These are phyloP conservation scores for Hiodon alosoides DNA, from an alignment of 2,113 vertebrate genomes.

Conservation along the genomic window DNA sequence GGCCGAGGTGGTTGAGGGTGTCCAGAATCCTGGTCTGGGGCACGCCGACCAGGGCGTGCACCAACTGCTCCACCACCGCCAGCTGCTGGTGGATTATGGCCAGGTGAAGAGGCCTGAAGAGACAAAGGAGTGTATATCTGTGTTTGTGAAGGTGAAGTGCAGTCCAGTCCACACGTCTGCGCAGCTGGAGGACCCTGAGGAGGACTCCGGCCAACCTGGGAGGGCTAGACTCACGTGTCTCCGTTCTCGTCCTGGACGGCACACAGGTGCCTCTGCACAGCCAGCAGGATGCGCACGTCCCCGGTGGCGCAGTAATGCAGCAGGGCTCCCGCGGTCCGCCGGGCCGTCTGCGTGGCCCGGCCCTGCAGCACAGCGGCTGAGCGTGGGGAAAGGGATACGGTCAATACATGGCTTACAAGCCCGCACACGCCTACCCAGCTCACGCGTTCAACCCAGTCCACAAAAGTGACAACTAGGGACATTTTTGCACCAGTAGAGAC, in stretches of 20 bases:
- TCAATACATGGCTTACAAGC: no score
- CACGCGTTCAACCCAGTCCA: no score
- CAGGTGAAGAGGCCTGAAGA: conserved; percentile 81
- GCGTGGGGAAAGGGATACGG: background rate
- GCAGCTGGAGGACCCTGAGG: background rate
- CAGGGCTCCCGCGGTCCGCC: conserved; percentile 68
- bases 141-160: background rate
- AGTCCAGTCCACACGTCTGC: background rate
- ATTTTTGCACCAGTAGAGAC: no score
- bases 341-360: conserved; percentile 49
- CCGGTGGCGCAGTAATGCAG: conserved; percentile 83
- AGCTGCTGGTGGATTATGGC: conserved; percentile 88
- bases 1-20: conserved; percentile 75
- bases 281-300: conserved; percentile 79
- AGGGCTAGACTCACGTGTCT: conserved; percentile 78
- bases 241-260: conserved; percentile 85
- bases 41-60: conserved; percentile 71
- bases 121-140: background rate
- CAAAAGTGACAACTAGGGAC: no score
- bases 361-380: conserved; percentile 66
- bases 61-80: conserved; percentile 75
- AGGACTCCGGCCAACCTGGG: no score
- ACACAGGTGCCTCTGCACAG: conserved; percentile 82
- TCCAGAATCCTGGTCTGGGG: conserved; percentile 73
- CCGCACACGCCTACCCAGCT: no score